Evolutionary conservation across 2,113 vertebrate species (phyloP).

Genomic region (Empidonax alnorum): DNA sequence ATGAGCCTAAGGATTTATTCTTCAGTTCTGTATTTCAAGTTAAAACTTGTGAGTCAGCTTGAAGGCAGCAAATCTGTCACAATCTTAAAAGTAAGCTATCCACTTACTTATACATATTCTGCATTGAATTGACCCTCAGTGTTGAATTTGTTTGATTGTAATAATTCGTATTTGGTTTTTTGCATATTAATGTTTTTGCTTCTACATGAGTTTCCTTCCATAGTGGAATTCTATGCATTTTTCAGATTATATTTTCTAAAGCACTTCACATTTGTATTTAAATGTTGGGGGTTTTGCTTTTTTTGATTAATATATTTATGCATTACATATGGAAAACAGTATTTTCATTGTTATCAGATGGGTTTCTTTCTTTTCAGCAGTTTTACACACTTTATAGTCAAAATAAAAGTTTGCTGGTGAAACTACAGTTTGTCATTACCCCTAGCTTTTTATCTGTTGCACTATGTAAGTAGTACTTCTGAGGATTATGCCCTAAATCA

Average conservation of each 20-base stretch:
- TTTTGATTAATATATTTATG: conserved; percentile 32
- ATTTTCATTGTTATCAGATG: conserved; percentile 31
- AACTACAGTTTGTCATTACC: neutral
- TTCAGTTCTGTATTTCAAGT: neutral
- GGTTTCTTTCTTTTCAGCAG: conserved; percentile 25
- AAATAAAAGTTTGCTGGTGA: conserved; percentile 78
- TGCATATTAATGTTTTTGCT: conserved; percentile 5
- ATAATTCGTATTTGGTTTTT: conserved; percentile 8
- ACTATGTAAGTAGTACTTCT: rapidly evolving
- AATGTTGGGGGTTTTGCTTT: conserved; percentile 28
- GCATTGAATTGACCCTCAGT: conserved; percentile 6
- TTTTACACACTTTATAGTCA: conserved; percentile 58
- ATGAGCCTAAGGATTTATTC: neutral
- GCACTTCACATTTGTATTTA: conserved; percentile 45
- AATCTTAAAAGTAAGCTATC: neutral
- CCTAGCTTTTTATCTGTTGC: neutral
- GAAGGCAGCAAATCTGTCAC: neutral
- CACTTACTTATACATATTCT: neutral
- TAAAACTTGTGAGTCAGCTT: neutral
- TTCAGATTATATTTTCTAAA: conserved; percentile 39
- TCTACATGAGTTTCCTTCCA: neutral
- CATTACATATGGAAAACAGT: conserved; percentile 21
- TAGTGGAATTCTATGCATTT: conserved; percentile 26
- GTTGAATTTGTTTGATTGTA: conserved; percentile 26
- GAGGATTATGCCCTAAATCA: neutral